Percentiles rank a stretch among this genome's conserved stretches.
These are phyloP conservation scores for Psittacara wagleri DNA, from an alignment of 2,113 vertebrate genomes.

Conservation along the genomic window DNA sequence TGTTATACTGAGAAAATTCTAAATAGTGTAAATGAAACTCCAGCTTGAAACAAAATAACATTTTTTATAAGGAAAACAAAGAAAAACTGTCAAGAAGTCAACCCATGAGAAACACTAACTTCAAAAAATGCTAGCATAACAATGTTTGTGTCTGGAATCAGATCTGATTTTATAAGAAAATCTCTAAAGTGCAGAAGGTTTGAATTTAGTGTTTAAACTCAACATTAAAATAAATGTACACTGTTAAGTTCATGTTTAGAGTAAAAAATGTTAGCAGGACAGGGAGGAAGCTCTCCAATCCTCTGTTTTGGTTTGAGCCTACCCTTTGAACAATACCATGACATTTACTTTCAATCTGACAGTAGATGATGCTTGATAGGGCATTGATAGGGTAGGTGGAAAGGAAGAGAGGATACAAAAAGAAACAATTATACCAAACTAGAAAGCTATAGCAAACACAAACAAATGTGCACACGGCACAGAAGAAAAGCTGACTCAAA, in stretches of 20 bases:
- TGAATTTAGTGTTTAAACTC: not conserved
- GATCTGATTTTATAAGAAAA: not conserved
- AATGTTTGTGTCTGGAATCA: not conserved
- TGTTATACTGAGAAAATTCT: slow-evolving; percentile 34
- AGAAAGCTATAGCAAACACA: not conserved
- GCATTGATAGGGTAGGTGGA: not conserved
- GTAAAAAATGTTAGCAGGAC: not conserved
- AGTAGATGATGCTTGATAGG: not conserved
- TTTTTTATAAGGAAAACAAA: not conserved
- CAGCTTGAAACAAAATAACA: slow-evolving; percentile 27
- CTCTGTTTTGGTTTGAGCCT: not conserved
- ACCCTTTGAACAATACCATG: not conserved
- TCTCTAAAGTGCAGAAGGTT: not conserved
- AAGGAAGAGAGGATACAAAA: not conserved
- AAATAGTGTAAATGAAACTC: slow-evolving; percentile 41
- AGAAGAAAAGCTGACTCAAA: not conserved
- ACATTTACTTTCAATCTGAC: not conserved
- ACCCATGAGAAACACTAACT: not conserved
- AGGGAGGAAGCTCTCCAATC: not conserved
- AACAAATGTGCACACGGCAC: not conserved
- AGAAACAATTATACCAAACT: not conserved
- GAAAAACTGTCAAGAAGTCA: not conserved
- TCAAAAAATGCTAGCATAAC: not conserved
- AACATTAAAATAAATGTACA: not conserved
- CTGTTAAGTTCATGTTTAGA: not conserved